phyloP scores from a whole-genome alignment of 2,888 invertebrate species.

The Melanostoma mellinum region DNA sequence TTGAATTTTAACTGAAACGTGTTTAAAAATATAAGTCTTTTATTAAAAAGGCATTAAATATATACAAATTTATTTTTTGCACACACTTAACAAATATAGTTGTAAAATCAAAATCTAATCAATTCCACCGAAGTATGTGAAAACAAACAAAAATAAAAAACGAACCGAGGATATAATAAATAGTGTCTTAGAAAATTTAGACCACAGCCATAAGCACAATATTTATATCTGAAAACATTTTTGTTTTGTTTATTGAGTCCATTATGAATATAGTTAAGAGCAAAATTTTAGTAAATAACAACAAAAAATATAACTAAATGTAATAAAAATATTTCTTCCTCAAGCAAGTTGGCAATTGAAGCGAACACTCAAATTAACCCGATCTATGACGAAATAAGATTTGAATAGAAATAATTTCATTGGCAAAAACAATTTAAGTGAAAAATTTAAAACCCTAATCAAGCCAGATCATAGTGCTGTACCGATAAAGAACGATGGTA shows the following conservation, averaged over 20 bases:
- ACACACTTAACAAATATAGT: conserved; percentile 51
- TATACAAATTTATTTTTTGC: conserved; percentile 31
- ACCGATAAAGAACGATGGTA: no score
- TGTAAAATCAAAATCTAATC: conserved; percentile 68
- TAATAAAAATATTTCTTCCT: conserved; percentile 14
- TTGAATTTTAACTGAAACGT: not conserved
- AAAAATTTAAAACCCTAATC: no score
- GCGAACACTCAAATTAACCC: no score
- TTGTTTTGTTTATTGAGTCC: conserved; percentile 11
- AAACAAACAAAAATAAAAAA: conserved; percentile 30
- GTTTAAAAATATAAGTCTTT: conserved; percentile 1
- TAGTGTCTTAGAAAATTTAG: conserved; percentile 63
- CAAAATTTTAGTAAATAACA: conserved; percentile 4
- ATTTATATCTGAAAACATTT: conserved; percentile 32
- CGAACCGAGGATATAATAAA: conserved; percentile 14
- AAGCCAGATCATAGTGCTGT: no score
- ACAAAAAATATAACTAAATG: not conserved
- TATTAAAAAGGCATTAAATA: conserved; percentile 42
- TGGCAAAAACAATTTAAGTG: no score
- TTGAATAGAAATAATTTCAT: no score
- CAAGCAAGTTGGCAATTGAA: no score
- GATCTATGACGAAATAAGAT: no score
- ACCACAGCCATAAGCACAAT: conserved; percentile 43
- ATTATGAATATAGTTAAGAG: conserved; percentile 7
- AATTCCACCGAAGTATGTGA: conserved; percentile 66